These are phyloP conservation scores for Melipona beecheii DNA, from an alignment of 2,888 invertebrate species.

Conservation along the genomic window DNA sequence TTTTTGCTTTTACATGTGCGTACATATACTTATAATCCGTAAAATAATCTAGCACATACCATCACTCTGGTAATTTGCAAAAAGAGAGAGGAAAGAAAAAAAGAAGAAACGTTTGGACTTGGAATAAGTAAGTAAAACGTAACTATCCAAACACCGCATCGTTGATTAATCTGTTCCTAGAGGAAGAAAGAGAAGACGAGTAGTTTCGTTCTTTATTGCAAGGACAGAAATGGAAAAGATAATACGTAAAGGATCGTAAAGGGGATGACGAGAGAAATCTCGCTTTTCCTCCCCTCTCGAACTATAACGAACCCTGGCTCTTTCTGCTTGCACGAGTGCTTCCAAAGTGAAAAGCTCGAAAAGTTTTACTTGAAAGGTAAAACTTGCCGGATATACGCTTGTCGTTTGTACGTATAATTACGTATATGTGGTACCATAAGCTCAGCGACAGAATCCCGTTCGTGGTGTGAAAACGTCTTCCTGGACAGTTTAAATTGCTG, in stretches of 20 bases:
- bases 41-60: constrained; percentile 45
- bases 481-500: constrained; percentile 27
- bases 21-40: constrained; percentile 36
- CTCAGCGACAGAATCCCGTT: constrained; percentile 22
- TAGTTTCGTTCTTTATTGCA: constrained; percentile 31
- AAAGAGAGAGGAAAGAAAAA: too few relatives aligned
- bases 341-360: constrained; percentile 10
- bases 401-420: constrained; percentile 44
- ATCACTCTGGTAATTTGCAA: constrained; percentile 36
- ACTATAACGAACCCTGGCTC: constrained; percentile 24
- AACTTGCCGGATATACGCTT: constrained; percentile 20
- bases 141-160: constrained; percentile 33
- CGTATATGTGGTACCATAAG: constrained; percentile 50
- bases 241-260: not conserved
- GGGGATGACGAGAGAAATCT: constrained; percentile 18
- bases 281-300: constrained; percentile 2
- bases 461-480: constrained; percentile 47
- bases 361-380: not conserved
- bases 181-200: not conserved
- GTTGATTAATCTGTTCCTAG: constrained; percentile 20
- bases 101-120: constrained; percentile 22
- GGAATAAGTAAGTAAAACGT: constrained; percentile 44
- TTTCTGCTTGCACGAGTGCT: not conserved
- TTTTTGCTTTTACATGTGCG: constrained; percentile 52
- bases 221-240: constrained; percentile 5